phyloP scores from a whole-genome alignment of 2,113 vertebrate species.

The Tragelaphus scriptus region DNA sequence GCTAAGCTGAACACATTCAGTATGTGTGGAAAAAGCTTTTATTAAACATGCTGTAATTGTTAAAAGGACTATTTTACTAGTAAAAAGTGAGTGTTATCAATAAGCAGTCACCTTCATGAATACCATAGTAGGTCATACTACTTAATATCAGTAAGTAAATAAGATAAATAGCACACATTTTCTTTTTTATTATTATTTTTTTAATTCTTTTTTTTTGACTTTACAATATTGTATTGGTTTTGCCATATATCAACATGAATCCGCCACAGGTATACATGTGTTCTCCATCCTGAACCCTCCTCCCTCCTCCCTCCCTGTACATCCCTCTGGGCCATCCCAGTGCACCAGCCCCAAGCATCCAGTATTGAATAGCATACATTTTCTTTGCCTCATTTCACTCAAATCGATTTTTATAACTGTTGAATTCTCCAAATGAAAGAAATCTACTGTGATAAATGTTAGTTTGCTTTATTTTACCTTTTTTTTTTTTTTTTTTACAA shows the following conservation, averaged over 20 bases:
- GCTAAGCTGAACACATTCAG: not conserved
- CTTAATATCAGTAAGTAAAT: not conserved
- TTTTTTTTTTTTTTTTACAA: not conserved
- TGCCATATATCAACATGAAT: too few species aligned
- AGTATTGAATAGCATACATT: not conserved
- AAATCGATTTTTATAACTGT: not conserved
- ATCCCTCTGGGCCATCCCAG: too few species aligned
- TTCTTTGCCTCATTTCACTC: not conserved
- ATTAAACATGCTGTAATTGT: not conserved
- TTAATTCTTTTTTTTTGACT: too few species aligned
- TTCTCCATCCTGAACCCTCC: too few species aligned
- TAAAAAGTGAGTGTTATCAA: not conserved
- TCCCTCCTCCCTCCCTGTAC: too few species aligned
- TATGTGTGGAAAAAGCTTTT: not conserved
- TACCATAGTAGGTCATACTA: not conserved
- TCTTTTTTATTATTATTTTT: too few species aligned
- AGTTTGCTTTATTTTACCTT: not conserved
- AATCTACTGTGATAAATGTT: not conserved
- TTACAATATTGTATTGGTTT: too few species aligned
- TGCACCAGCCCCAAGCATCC: too few species aligned
- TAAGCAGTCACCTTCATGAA: not conserved
- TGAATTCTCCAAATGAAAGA: not conserved
- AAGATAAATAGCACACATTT: not conserved
- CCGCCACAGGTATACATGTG: too few species aligned
- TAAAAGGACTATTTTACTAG: not conserved